Conservation (phyloP, 2,797 vertebrate genomes). For the Chelon auratus region DNA sequence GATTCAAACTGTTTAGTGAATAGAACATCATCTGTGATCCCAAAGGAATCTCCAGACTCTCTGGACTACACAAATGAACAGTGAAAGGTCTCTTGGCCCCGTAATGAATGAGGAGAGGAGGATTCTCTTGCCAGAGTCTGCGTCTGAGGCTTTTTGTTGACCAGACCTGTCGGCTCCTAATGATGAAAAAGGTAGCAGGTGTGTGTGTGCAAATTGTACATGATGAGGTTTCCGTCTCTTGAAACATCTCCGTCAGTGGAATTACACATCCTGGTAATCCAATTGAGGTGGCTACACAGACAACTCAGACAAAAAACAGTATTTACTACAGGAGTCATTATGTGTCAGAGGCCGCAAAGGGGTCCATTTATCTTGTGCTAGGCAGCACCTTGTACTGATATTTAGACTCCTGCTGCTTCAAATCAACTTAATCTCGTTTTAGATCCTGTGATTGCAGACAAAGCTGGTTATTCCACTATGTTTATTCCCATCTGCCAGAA, state of each 20-base stretch:
- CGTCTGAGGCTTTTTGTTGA: slow-evolving; percentile 32
- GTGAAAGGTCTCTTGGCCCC: slow-evolving; percentile 48
- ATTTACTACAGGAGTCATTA: slow-evolving; percentile 75
- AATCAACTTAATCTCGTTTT: slow-evolving; percentile 75
- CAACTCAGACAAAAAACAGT: slow-evolving; percentile 76
- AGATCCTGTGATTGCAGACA: slow-evolving; percentile 57
- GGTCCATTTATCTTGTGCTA: slow-evolving; percentile 68
- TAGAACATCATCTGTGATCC: slow-evolving; percentile 41
- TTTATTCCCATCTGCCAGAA: slow-evolving; percentile 53
- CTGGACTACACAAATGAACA: slow-evolving; percentile 56
- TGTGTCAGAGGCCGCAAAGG: slow-evolving; percentile 61
- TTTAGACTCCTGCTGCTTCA: slow-evolving; percentile 65
- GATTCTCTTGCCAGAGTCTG: slow-evolving; percentile 22
- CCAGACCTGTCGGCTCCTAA: slow-evolving; percentile 63
- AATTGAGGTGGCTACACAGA: slow-evolving; percentile 73
- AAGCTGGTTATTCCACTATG: slow-evolving; percentile 49
- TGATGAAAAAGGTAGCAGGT: slow-evolving; percentile 77
- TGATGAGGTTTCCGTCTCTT: slow-evolving; percentile 73
- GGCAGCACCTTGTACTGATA: slow-evolving; percentile 63
- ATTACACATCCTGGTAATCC: slow-evolving; percentile 77
- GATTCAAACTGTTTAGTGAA: slow-evolving; percentile 27
- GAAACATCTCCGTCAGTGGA: slow-evolving; percentile 72
- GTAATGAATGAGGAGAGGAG: slow-evolving; percentile 46
- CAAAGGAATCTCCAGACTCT: slow-evolving; percentile 30
- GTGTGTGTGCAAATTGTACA: slow-evolving; percentile 75